phyloP scores from a whole-genome alignment of 2,888 invertebrate genomes.

The Griposia aprilina region DNA sequence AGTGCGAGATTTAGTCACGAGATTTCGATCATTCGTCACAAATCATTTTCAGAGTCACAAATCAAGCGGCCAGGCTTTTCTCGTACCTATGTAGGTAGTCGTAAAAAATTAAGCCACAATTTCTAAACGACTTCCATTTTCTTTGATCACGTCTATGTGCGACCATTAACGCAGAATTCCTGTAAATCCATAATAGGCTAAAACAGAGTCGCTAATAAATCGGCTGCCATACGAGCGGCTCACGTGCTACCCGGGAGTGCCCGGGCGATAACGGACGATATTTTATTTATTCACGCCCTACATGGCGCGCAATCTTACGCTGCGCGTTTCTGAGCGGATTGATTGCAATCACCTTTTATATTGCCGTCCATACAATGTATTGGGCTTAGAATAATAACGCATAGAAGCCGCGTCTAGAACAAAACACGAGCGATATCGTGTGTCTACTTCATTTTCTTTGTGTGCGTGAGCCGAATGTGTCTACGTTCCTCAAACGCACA shows the following conservation, averaged over 20 bases:
- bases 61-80: background rate
- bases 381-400: too few relatives aligned
- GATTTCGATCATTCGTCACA: background rate
- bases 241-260: conserved; percentile 32
- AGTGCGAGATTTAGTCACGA: background rate
- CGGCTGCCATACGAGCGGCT: conserved; percentile 26
- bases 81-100: background rate
- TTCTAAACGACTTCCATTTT: background rate
- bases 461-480: too few relatives aligned
- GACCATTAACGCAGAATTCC: conserved; percentile 44
- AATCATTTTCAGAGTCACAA: background rate
- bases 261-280: conserved; percentile 39
- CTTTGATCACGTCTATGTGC: conserved; percentile 3
- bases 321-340: conserved; percentile 29
- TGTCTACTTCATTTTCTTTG: too few relatives aligned
- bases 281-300: conserved; percentile 59
- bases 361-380: conserved; percentile 13
- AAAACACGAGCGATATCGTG: too few relatives aligned
- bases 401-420: too few relatives aligned
- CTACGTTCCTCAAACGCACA: too few relatives aligned
- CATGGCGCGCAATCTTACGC: conserved; percentile 59
- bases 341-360: conserved; percentile 53
- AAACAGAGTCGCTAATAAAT: conserved; percentile 53
- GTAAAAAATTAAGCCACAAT: conserved; percentile 10
- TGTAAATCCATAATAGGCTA: conserved; percentile 39